Evolutionary conservation across 2,113 vertebrate species (phyloP).

Genomic region (Odontophorus gujanensis): DNA sequence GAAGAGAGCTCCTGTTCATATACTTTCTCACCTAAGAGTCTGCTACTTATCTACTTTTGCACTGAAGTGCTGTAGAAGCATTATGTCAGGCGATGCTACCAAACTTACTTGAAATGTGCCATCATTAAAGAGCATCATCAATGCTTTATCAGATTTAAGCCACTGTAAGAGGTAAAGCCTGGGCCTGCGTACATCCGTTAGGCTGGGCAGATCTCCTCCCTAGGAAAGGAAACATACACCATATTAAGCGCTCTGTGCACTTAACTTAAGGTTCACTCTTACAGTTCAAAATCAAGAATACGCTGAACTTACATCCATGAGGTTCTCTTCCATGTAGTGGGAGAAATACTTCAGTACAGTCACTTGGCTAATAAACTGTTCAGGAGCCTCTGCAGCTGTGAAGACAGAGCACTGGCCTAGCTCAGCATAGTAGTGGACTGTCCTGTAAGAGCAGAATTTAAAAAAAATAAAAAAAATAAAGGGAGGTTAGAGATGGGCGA

Average conservation of each 20-base stretch:
- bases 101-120: slow-evolving; percentile 96
- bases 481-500: not conserved
- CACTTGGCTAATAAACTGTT: slow-evolving; percentile 94
- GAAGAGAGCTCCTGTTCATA: not conserved
- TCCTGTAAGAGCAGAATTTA: slow-evolving; percentile 75
- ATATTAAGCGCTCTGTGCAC: not conserved
- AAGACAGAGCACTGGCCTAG: slow-evolving; percentile 93
- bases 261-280: not conserved
- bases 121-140: slow-evolving; percentile 99
- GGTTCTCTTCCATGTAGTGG: slow-evolving; percentile 99
- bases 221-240: slow-evolving; percentile 57
- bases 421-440: slow-evolving; percentile 95
- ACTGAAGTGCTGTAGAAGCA: not conserved
- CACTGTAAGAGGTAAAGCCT: slow-evolving; percentile 96
- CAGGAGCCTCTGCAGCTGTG: slow-evolving; percentile 88
- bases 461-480: not conserved
- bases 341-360: slow-evolving; percentile 98
- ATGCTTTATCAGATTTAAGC: slow-evolving; percentile 96
- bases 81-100: not conserved
- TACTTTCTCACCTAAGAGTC: not conserved
- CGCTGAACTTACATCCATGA: slow-evolving; percentile 94
- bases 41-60: not conserved
- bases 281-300: not conserved
- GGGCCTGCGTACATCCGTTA: slow-evolving; percentile 87
- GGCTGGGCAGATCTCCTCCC: slow-evolving; percentile 92